phyloP scores from a whole-genome alignment of 2,113 vertebrate genomes.

The Microtus ochrogaster region DNA sequence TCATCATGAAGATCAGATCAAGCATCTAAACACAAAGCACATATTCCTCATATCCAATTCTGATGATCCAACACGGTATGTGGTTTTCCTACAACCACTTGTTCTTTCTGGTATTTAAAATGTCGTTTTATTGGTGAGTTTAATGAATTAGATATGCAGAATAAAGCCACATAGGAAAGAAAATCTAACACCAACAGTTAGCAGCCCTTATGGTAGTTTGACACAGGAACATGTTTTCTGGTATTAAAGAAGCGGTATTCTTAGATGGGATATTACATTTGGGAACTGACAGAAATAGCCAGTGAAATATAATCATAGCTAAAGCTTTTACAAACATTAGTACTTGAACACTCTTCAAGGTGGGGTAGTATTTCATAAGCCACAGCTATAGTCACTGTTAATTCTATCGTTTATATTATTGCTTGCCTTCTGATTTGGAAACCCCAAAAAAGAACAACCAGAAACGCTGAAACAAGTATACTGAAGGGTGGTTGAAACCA shows the following conservation, averaged over 20 bases:
- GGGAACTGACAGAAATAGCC: neutral
- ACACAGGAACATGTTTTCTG: neutral
- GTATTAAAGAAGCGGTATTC: conserved; percentile 6
- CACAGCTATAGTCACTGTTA: neutral
- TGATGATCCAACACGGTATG: neutral
- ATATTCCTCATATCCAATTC: conserved; percentile 28
- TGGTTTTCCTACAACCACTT: conserved; percentile 43
- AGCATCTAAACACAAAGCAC: conserved; percentile 23
- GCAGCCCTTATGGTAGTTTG: neutral
- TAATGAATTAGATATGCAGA: neutral
- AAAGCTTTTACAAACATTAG: conserved; percentile 29
- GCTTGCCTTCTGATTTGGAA: neutral
- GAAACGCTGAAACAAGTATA: neutral
- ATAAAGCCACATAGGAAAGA: conserved; percentile 9
- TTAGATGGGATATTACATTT: neutral
- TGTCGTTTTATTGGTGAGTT: neutral
- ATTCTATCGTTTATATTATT: neutral
- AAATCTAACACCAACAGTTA: neutral
- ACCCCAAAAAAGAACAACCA: neutral
- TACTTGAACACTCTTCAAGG: neutral
- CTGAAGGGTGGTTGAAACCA: neutral
- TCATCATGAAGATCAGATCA: conserved; percentile 29
- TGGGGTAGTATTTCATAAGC: neutral
- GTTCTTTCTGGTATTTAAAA: conserved; percentile 53
- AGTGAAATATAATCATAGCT: neutral